phyloP scores from a whole-genome alignment of 2,113 vertebrate species.

The Toxostoma redivivum region DNA sequence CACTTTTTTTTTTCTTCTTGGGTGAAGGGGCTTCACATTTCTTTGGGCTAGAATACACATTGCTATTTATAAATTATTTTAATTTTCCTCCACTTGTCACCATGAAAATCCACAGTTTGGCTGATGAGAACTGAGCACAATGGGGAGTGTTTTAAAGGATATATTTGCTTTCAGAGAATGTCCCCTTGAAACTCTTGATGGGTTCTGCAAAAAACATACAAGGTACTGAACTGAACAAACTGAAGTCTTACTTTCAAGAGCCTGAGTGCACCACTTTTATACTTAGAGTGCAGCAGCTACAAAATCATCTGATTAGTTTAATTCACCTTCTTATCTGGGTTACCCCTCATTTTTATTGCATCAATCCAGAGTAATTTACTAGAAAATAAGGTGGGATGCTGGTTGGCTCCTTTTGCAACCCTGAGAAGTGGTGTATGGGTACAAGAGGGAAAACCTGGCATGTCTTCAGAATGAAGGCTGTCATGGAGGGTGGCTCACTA shows the following conservation, averaged over 20 bases:
- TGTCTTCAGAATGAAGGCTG: background rate
- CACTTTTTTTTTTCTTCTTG: background rate
- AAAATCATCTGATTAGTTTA: background rate
- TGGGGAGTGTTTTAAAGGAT: background rate
- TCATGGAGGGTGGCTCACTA: background rate
- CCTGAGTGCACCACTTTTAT: background rate
- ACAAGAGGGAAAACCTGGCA: background rate
- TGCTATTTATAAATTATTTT: background rate
- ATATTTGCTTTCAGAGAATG: background rate
- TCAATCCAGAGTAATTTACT: background rate
- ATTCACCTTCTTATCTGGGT: background rate
- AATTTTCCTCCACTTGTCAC: background rate
- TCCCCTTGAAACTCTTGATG: background rate
- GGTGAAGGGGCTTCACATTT: background rate
- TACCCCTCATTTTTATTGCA: background rate
- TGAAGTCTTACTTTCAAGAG: background rate
- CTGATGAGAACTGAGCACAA: background rate
- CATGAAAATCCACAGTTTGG: background rate
- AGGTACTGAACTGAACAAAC: background rate
- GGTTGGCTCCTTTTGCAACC: background rate
- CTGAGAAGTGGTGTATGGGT: background rate
- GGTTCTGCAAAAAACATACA: background rate
- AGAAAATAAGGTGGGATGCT: background rate
- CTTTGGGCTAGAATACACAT: background rate
- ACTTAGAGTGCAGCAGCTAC: background rate